Evolutionary conservation across 2,888 invertebrate genomes (phyloP), one percentile per base, ranked within the genome.

Genomic region (Plebejus melissa): DNA sequence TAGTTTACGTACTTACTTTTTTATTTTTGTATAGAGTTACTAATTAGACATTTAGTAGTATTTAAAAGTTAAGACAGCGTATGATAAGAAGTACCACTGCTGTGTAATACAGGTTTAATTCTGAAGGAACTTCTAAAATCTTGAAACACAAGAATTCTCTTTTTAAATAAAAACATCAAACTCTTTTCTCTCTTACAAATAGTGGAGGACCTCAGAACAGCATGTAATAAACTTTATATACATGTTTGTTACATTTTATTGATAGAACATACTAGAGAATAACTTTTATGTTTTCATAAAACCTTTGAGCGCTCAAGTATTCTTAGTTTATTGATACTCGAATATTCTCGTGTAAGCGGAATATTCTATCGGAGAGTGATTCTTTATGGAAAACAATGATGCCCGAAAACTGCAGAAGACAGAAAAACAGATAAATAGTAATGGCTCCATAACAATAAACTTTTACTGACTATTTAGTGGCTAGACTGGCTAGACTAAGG

Each of bases 351-450:
- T 32, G 65, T 65, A 13, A 65, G 65, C 60, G 22, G 65, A 65
- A 65, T 65, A 65, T 36, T 16, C 13, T 65, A 65, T 36, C 32
- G 11, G 13, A 65, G 32, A 65, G 65, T 65, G 65, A 65, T 65
- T 65, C 65, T 65, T 65, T 65, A 65, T 65, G 65, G 65, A 65
- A 36, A 65, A 65, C 65, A 32, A 32, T 65, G 65, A 65, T 65
- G 65, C 16, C 13, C 32, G 65, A 65, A 32, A 65, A 32, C 13
- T 65, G 65, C 16, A 13, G 65, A 28, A 60, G 60, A 7, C 9
- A n/a, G 28, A 28, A 32, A 28, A 65, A 36, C 5, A 65, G 36
- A 65, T 65, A 65, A 65, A 65, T 65, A 13, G 65, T 65, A 65
- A 65, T 65, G 9, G 65, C 32, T 32, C 32, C 11, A 65, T 65